A percentile compares a stretch with the other conserved stretches of the same genome.
Conservation (phyloP, 92 coral and sea anemone species). For the Pocillopora meandrina region DNA sequence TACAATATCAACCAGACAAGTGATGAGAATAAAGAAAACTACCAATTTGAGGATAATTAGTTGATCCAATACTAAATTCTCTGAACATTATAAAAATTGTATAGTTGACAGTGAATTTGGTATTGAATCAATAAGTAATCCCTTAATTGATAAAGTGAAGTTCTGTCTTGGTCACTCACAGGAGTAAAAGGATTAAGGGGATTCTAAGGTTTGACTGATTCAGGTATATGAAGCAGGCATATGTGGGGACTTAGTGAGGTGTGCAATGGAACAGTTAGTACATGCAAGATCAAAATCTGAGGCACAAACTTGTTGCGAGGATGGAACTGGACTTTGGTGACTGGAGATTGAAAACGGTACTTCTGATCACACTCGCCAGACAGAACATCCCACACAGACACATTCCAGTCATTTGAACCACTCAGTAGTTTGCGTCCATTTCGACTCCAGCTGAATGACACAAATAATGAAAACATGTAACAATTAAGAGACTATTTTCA, state of each 20-base stretch:
- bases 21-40: no score
- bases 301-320: slow-evolving; percentile 94
- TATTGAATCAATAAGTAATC: no score
- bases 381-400: slow-evolving; percentile 96
- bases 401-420: slow-evolving; percentile 98
- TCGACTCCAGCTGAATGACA: slow-evolving; percentile 89
- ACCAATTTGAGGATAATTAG: no score
- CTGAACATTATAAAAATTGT: no score
- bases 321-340: slow-evolving; percentile 96
- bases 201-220: no score
- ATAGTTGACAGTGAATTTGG: no score
- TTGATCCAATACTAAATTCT: no score
- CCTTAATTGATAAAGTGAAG: no score
- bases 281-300: not conserved
- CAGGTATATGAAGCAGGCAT: not conserved
- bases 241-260: not conserved
- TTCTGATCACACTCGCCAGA: slow-evolving; percentile 96
- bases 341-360: slow-evolving; percentile 95
- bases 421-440: slow-evolving; percentile 94
- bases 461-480: not conserved
- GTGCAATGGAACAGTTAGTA: not conserved
- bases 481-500: no score
- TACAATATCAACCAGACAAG: no score
- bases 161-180: no score
- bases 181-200: no score